These are phyloP conservation scores for Sycophaga agraensis DNA, from an alignment of 1,140 invertebrate genomes.

Conservation along the genomic window DNA sequence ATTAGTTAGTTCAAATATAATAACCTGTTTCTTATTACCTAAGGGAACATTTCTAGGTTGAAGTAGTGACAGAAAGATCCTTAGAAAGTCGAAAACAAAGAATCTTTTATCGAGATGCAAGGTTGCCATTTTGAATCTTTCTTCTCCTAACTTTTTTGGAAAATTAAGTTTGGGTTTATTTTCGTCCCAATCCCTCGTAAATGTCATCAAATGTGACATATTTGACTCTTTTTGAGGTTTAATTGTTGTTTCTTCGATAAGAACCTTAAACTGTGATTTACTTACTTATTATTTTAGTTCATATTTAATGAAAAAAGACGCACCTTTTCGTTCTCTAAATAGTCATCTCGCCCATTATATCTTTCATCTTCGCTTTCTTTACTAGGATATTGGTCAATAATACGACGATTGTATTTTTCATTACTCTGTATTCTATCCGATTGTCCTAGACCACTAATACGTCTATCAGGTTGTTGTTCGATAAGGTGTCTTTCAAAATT, in stretches of 20 bases:
- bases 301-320: background rate
- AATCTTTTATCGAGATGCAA: conserved; percentile 58
- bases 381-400: background rate
- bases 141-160: conserved; percentile 41
- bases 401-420: background rate
- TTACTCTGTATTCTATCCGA: background rate
- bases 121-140: conserved; percentile 56
- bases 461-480: background rate
- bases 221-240: conserved; percentile 37
- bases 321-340: background rate
- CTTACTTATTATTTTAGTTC: too few relatives aligned
- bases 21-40: conserved; percentile 48
- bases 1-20: too few relatives aligned
- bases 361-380: background rate
- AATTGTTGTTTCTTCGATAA: conserved; percentile 12
- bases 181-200: conserved; percentile 40
- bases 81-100: conserved; percentile 60
- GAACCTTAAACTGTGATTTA: too few relatives aligned
- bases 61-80: conserved; percentile 58
- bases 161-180: conserved; percentile 44
- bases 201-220: conserved; percentile 43
- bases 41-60: conserved; percentile 61
- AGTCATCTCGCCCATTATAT: background rate
- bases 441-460: background rate
- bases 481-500: background rate